A percentile compares a stretch with the other conserved stretches of the same genome.
Conservation (phyloP, 1,140 invertebrate species). For the Leptestheria dahalacensis region DNA sequence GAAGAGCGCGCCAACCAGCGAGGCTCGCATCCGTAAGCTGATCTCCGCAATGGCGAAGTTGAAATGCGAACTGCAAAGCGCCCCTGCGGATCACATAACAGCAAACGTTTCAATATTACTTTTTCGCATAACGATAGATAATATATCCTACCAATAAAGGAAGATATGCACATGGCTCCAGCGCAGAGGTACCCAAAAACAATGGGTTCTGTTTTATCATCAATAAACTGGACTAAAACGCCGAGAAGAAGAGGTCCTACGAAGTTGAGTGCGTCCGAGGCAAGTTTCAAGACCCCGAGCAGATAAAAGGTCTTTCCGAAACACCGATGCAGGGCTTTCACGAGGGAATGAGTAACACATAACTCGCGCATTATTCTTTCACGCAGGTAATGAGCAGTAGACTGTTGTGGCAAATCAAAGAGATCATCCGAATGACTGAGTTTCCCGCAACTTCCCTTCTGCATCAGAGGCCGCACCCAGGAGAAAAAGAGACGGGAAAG, state of each 20-base stretch:
- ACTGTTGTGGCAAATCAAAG: slow-evolving; percentile 59
- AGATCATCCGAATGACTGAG: slow-evolving; percentile 63
- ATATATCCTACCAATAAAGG: slow-evolving; percentile 40
- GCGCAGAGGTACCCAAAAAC: slow-evolving; percentile 65
- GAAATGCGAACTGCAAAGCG: slow-evolving; percentile 74
- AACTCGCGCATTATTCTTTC: slow-evolving; percentile 23
- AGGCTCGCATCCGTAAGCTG: slow-evolving; percentile 67
- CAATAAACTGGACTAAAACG: slow-evolving; percentile 61
- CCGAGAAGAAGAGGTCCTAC: slow-evolving; percentile 76
- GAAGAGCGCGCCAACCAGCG: slow-evolving; percentile 71
- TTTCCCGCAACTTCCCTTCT: slow-evolving; percentile 49
- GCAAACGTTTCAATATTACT: slow-evolving; percentile 14
- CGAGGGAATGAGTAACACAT: slow-evolving; percentile 28
- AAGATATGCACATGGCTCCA: slow-evolving; percentile 44
- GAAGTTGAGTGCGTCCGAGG: slow-evolving; percentile 69
- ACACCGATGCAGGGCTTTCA: slow-evolving; percentile 40
- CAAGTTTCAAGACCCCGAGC: slow-evolving; percentile 72
- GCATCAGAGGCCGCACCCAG: slow-evolving; percentile 75
- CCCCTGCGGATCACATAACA: slow-evolving; percentile 31
- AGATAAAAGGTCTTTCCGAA: slow-evolving; percentile 79
- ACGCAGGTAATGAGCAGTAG: slow-evolving; percentile 36
- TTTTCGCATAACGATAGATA: neutral
- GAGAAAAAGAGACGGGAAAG: slow-evolving; percentile 62
- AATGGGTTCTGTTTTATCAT: slow-evolving; percentile 47
- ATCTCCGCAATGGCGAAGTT: slow-evolving; percentile 73